Evolutionary conservation across 2,113 vertebrate genomes (phyloP), one percentile per base, ranked within the genome.

Genomic region (Mustela lutreola): DNA sequence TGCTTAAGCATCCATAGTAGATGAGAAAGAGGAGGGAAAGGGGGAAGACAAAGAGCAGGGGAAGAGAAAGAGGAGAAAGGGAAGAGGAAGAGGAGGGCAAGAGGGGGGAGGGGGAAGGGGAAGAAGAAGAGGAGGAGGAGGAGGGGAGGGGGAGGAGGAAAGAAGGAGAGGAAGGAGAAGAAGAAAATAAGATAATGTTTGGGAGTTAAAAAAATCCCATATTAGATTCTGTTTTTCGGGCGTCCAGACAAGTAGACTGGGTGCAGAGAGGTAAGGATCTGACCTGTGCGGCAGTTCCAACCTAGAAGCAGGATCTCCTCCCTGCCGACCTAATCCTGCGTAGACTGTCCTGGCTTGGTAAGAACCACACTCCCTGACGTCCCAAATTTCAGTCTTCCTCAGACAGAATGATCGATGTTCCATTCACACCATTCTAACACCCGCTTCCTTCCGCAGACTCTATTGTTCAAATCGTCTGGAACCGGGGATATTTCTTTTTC

Each of bases 251-350:
- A 80, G 28, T 28, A 42, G 24, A 48, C 0, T 70, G 33, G 12
- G 65, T 45, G 10, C 58, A 60, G 33, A 79, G 9, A 22, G 22
- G 45, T 53, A 36, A 75, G 56, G n/a, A 4, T 5, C 10, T 28
- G 33, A n/a, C 71, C 26, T 5, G 4, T 4, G 0, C 0, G 15
- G 3, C 5, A 5, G 21, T 6, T 60, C 21, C 24, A 45, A 70
- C 42, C 39, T 80, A 53, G 62, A 78, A 24, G 14, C 24, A 45
- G 45, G 22, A 53, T 24, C 31, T 36, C 18, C 3, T 33, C 31
- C 16, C 4, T 76, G 0, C 15, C 15, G 39, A 45, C 42, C 45
- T 28, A 76, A 45, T 76, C 39, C 7, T 45, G 73, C 24, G 12
- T 45, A 28, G 75, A 48, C 26, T 48, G 75, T 31, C 26, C 75